phyloP scores from a whole-genome alignment of 2,888 invertebrate species.

The Operophtera brumata region DNA sequence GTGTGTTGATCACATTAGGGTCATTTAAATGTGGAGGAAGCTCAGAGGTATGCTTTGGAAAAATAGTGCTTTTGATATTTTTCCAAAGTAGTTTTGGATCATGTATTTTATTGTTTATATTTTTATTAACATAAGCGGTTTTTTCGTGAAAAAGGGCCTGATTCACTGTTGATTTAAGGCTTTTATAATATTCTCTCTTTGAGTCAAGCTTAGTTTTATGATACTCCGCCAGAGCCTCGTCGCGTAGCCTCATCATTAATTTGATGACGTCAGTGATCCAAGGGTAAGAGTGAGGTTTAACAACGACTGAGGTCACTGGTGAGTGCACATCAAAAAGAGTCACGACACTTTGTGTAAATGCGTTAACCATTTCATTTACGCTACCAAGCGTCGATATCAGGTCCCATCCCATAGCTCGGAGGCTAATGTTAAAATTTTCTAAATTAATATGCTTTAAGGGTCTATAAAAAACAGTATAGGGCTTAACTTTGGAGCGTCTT shows the following conservation, averaged over 20 bases:
- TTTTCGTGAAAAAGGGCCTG: conserved; percentile 9
- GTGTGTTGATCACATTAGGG: conserved; percentile 3
- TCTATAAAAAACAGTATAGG: neutral
- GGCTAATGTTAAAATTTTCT: neutral
- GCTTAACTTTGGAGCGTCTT: neutral
- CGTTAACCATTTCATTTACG: conserved; percentile 4
- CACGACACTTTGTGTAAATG: neutral
- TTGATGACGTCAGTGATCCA: conserved; percentile 13
- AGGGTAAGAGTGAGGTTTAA: neutral
- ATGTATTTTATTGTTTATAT: conserved; percentile 3
- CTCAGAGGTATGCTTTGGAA: conserved; percentile 1
- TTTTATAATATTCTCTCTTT: conserved; percentile 6
- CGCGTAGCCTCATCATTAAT: conserved; percentile 12
- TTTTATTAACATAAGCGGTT: neutral
- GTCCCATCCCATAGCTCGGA: conserved; percentile 1
- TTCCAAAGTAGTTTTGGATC: conserved; percentile 5
- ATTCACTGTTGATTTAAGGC: conserved; percentile 5
- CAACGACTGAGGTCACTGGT: neutral
- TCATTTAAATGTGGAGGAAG: neutral
- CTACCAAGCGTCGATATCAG: neutral
- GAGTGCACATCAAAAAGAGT: conserved; percentile 5
- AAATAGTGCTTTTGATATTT: conserved; percentile 4
- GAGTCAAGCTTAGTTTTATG: neutral
- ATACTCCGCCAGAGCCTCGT: conserved; percentile 5
- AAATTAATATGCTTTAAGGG: conserved; percentile 1